phyloP scores from a whole-genome alignment of 2,797 vertebrate genomes.

The Scomberomorus guttatus region DNA sequence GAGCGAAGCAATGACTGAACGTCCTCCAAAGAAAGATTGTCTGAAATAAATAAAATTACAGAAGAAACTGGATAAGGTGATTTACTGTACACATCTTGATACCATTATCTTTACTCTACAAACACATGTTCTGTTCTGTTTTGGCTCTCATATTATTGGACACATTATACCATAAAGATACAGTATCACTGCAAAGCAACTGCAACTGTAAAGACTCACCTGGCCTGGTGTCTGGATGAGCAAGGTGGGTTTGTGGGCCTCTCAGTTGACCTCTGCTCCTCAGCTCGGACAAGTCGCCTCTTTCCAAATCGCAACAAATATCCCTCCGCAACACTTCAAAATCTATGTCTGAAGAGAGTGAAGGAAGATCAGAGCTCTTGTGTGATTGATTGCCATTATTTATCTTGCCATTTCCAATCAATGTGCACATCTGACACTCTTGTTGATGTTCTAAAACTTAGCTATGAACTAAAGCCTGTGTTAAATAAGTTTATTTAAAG shows the following conservation, averaged over 20 bases:
- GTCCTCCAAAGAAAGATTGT: conserved; percentile 80
- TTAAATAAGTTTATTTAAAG: neutral
- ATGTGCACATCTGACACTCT: neutral
- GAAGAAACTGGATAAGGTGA: neutral
- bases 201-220: conserved; percentile 62
- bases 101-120: neutral
- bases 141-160: no score
- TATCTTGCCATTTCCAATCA: neutral
- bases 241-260: conserved; percentile 50
- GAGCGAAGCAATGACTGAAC: conserved; percentile 81
- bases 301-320: conserved; percentile 61
- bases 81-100: neutral
- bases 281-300: conserved; percentile 52
- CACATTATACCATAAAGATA: neutral
- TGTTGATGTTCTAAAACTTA: neutral
- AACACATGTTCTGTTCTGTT: no score
- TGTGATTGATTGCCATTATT: neutral
- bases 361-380: neutral
- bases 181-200: neutral
- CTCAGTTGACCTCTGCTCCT: conserved; percentile 52
- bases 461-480: neutral
- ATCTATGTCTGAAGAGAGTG: conserved; percentile 62
- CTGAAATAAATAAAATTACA: conserved; percentile 64
- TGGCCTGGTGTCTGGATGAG: conserved; percentile 64
- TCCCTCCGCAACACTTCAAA: conserved; percentile 88